Evolutionary conservation across 2,888 invertebrate species (phyloP), one percentile per base, ranked within the genome.

Genomic region (Pyrochroa serraticornis): DNA sequence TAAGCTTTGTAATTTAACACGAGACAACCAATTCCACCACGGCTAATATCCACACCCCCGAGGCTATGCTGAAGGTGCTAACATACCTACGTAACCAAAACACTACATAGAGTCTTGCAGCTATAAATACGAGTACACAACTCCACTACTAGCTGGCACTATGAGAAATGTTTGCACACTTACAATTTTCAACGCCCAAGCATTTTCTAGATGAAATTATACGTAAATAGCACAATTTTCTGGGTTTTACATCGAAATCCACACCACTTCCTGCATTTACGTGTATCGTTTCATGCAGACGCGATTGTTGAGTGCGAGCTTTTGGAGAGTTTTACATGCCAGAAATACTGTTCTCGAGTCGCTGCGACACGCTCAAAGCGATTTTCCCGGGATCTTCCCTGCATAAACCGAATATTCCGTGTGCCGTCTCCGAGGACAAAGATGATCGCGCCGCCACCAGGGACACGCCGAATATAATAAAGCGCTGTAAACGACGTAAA

Each of bases 1-100:
- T 56, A 56, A 49, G 47, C 31, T 47, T 46, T 22, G 47, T 51
- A 42, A 58, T 52, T 58, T 47, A 30, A 44, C 22, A 35, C 32
- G 43, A 52, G 42, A 9, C n/a, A 31, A 30, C 31, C 37, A 57
- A 39, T 51, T 57, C 41, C 32, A 42, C 35, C 37, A 39, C 45
- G 10, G 37, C 33, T 36, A 52, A 52, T 45, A 52, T 52, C 44
- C 37, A 51, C 36, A 51, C 35, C 42, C 50, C 9, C 9, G 12
- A n/a, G 36, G 34, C 34, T 33, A 34, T 14, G 42, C 30, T 12
- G 36, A 36, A 10, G 36, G 43, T 51, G 42, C 31, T 30, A 51
- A 43, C 43, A n/a, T 38, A 52, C n/a, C n/a, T 44, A 33, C 33
- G 32, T 38, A 44, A 35, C 42, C 12, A 22, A 31, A 30, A 30